These are phyloP conservation scores for Caenorhabditis imperialis DNA, from an alignment of 2,888 invertebrate species.

Conservation along the genomic window DNA sequence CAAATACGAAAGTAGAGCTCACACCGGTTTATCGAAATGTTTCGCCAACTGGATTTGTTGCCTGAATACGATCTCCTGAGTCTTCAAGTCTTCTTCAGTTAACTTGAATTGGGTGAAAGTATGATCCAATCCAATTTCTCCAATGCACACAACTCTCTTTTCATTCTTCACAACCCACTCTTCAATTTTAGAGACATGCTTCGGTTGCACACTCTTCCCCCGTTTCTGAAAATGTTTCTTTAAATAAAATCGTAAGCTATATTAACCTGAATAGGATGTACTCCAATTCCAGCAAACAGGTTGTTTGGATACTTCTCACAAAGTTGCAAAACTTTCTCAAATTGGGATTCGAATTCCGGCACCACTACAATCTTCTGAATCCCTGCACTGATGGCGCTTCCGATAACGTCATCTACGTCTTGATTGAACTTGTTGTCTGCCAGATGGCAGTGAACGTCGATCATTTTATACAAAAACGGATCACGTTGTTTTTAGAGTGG, in stretches of 20 bases:
- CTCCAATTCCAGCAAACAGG: constrained; percentile 75
- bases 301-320: constrained; percentile 61
- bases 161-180: constrained; percentile 76
- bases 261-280: constrained; percentile 78
- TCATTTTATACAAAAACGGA: too few relatives aligned
- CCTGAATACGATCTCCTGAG: constrained; percentile 78
- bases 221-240: constrained; percentile 63
- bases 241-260: not conserved
- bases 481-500: too few relatives aligned
- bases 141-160: constrained; percentile 77
- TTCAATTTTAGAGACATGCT: constrained; percentile 78
- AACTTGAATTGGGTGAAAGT: constrained; percentile 78
- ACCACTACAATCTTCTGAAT: constrained; percentile 70
- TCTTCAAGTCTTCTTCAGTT: constrained; percentile 77
- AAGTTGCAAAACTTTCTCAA: constrained; percentile 68
- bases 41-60: constrained; percentile 77
- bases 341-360: constrained; percentile 72
- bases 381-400: constrained; percentile 63
- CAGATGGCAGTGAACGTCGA: constrained; percentile 75
- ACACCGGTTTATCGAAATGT: constrained; percentile 71
- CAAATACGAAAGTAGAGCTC: constrained; percentile 9
- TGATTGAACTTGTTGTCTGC: constrained; percentile 72
- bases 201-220: constrained; percentile 51
- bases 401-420: constrained; percentile 69
- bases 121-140: constrained; percentile 80